These are phyloP conservation scores for Sphecodes monilicornis DNA, from an alignment of 2,888 invertebrate genomes.

Conservation along the genomic window DNA sequence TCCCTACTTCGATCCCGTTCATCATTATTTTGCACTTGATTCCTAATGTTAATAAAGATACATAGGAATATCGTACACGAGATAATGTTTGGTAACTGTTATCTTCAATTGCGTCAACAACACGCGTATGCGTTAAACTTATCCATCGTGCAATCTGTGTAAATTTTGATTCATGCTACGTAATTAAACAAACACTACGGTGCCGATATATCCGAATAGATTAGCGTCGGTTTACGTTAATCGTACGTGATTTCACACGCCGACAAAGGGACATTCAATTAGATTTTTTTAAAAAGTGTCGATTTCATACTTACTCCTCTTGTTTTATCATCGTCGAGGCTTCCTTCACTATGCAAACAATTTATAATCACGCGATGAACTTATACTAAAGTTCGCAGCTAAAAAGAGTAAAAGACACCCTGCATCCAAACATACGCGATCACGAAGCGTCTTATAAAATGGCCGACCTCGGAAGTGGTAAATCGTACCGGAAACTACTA, in stretches of 20 bases:
- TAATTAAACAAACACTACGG: neutral
- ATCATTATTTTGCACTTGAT: conserved; percentile 77
- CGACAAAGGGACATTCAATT: conserved; percentile 27
- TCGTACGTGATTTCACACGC: conserved; percentile 34
- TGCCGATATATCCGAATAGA: neutral
- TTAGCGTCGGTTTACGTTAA: conserved; percentile 34
- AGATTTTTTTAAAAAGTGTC: conserved; percentile 1
- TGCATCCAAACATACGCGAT: conserved; percentile 66
- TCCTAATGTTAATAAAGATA: conserved; percentile 45
- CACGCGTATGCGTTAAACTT: neutral
- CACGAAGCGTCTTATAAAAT: conserved; percentile 78
- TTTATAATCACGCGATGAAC: conserved; percentile 33
- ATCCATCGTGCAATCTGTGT: neutral
- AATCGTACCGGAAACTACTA: conserved; percentile 70
- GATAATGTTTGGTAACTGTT: conserved; percentile 10
- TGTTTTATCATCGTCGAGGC: conserved; percentile 68
- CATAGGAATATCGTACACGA: conserved; percentile 10
- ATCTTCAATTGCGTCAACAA: neutral
- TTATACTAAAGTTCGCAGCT: conserved; percentile 50
- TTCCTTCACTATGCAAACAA: conserved; percentile 36
- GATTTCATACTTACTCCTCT: conserved; percentile 76
- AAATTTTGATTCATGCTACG: neutral
- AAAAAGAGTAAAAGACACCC: conserved; percentile 65
- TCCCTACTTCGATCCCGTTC: conserved; percentile 82
- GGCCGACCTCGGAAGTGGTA: conserved; percentile 69